Percentiles rank a stretch among this genome's conserved stretches.
Evolutionary conservation across 1,140 invertebrate species (phyloP).

Genomic region (Wiebesia pumilae): DNA sequence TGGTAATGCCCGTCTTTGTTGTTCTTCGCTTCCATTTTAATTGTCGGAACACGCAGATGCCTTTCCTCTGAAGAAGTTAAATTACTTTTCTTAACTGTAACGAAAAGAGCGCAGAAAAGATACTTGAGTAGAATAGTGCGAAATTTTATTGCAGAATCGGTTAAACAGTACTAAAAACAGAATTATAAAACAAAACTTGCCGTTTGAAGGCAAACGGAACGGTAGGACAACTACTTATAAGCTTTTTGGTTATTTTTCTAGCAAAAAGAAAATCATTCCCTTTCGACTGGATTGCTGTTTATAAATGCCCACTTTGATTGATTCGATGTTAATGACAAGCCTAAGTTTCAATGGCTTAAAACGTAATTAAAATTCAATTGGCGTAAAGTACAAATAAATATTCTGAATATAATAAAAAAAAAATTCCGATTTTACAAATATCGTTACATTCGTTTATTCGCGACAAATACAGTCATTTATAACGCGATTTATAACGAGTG

Average conservation of each 20-base stretch:
- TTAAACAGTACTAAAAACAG: neutral
- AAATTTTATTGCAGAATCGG: slow-evolving; percentile 4
- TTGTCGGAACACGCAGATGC: neutral
- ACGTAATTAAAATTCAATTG: too few species aligned
- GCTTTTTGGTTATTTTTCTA: neutral
- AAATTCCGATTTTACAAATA: too few species aligned
- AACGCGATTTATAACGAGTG: too few species aligned
- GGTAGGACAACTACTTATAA: neutral
- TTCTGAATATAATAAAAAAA: too few species aligned
- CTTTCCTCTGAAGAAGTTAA: slow-evolving; percentile 53
- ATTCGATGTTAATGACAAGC: too few species aligned
- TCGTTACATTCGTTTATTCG: too few species aligned
- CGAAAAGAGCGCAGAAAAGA: neutral
- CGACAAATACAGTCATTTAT: too few species aligned
- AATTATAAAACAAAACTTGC: neutral
- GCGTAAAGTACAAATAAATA: too few species aligned
- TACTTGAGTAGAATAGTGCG: neutral
- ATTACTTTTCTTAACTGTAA: slow-evolving; percentile 43
- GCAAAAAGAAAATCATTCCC: too few species aligned
- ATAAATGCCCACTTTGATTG: too few species aligned
- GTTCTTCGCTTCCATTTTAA: neutral
- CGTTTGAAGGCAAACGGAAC: neutral
- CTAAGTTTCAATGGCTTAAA: too few species aligned
- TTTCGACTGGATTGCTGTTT: too few species aligned
- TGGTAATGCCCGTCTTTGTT: neutral